These are phyloP conservation scores for Noctua janthina DNA, from an alignment of 2,888 invertebrate species.

Conservation along the genomic window DNA sequence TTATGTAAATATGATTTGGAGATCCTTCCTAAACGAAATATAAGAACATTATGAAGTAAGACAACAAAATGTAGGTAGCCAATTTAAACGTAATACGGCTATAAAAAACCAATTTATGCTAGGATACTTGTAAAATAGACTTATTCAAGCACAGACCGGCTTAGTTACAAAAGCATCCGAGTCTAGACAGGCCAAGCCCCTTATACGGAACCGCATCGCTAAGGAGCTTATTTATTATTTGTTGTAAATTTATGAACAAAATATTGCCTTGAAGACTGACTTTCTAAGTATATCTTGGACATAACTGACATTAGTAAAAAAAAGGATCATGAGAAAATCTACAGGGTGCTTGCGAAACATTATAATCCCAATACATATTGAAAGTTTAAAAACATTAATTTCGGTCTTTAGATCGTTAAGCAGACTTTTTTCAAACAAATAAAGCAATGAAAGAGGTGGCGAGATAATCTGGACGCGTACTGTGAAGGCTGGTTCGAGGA, in stretches of 20 bases:
- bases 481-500: no score
- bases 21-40: background rate
- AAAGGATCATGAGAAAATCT: background rate
- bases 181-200: constrained; percentile 5
- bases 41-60: background rate
- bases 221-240: constrained; percentile 4
- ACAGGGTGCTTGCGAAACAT: background rate
- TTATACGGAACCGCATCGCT: background rate
- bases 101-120: background rate
- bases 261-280: background rate
- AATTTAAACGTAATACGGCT: background rate
- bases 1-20: background rate
- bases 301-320: background rate
- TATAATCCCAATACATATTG: no score
- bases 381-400: background rate
- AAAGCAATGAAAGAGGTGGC: background rate
- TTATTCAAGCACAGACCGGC: background rate
- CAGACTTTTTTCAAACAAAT: background rate
- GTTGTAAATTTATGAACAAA: background rate
- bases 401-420: background rate
- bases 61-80: background rate
- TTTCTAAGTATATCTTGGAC: background rate
- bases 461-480: no score
- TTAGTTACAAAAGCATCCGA: background rate
- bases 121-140: background rate